A percentile compares a stretch with the other conserved stretches of the same genome.
These are phyloP conservation scores for Zele albiditarsus DNA, from an alignment of 2,888 invertebrate genomes.

Conservation along the genomic window DNA sequence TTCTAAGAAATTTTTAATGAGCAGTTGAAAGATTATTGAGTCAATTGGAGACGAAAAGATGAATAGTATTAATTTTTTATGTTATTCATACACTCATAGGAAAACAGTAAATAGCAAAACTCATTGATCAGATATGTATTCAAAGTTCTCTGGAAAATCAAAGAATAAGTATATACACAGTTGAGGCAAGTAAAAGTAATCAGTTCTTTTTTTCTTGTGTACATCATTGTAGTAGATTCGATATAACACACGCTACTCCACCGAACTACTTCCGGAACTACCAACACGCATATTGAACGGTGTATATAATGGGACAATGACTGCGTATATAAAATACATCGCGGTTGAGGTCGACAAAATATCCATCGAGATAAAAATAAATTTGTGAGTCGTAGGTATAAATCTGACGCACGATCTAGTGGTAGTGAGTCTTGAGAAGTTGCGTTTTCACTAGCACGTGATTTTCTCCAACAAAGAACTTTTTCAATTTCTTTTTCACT, in stretches of 20 bases:
- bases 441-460: background rate
- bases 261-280: background rate
- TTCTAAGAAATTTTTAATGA: no score
- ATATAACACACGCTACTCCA: background rate
- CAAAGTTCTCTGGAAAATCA: background rate
- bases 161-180: background rate
- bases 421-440: background rate
- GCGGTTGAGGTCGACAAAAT: background rate
- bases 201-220: background rate
- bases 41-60: no score
- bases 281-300: background rate
- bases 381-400: slow-evolving; percentile 32
- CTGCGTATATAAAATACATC: slow-evolving; percentile 11
- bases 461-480: background rate
- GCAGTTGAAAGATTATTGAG: no score
- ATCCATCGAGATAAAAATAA: slow-evolving; percentile 41
- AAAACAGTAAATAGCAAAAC: background rate
- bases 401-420: slow-evolving; percentile 37
- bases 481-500: no score
- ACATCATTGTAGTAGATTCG: background rate
- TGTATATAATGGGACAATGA: background rate
- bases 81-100: no score
- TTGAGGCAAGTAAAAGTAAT: background rate
- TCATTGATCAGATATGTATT: background rate
- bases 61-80: no score